Evolutionary conservation across 2,888 invertebrate species (phyloP).

Genomic region (Kuschelorhynchus macadamiae): DNA sequence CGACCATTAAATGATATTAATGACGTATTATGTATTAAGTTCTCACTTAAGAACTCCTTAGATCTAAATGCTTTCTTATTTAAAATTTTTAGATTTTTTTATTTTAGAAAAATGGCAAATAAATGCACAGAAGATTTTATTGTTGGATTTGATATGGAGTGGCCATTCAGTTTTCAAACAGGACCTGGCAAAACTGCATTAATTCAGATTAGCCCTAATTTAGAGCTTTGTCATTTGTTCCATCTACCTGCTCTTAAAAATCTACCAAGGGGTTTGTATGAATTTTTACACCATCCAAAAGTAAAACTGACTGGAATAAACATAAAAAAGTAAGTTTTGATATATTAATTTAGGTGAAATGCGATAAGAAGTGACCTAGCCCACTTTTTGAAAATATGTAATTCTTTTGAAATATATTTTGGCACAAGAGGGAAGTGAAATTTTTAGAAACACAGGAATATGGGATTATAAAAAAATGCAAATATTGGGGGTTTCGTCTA

Average conservation of each 20-base stretch:
- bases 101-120: constrained; percentile 65
- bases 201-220: constrained; percentile 75
- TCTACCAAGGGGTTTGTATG: constrained; percentile 72
- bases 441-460: no score
- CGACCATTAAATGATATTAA: no score
- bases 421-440: no score
- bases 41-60: no score
- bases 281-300: constrained; percentile 73
- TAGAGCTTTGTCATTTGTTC: constrained; percentile 73
- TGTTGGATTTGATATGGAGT: constrained; percentile 78
- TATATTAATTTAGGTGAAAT: constrained; percentile 4
- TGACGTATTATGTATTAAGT: no score
- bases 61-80: no score
- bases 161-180: constrained; percentile 75
- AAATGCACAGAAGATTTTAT: constrained; percentile 66
- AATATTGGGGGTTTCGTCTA: no score
- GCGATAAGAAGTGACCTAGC: no score
- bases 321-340: constrained; percentile 73
- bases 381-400: no score
- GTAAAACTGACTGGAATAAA: constrained; percentile 75
- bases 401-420: no score
- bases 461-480: no score
- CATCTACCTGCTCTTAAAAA: constrained; percentile 72
- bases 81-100: no score
- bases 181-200: constrained; percentile 75